Conservation (phyloP, 2,113 vertebrate genomes). For the Chunga burmeisteri region DNA sequence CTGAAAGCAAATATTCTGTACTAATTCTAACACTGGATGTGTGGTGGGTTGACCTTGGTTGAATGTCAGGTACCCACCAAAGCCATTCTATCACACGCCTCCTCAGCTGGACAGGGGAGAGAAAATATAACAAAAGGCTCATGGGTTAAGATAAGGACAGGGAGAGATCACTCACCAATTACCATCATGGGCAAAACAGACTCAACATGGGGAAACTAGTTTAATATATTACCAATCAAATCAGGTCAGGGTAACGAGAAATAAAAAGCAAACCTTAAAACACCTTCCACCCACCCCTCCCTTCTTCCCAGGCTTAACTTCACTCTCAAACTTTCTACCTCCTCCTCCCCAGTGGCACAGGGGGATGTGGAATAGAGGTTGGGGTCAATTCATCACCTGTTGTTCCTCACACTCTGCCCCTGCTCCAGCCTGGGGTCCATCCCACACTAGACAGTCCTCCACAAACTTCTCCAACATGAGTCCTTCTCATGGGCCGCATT, state of each 20-base stretch:
- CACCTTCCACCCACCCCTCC: accelerated
- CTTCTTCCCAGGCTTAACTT: not conserved
- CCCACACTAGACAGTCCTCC: not conserved
- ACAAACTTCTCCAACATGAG: not conserved
- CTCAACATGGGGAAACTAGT: too few relatives aligned
- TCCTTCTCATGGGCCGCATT: not conserved
- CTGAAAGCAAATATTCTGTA: not conserved
- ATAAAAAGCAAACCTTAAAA: not conserved
- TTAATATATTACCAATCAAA: too few relatives aligned
- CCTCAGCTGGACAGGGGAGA: too few relatives aligned
- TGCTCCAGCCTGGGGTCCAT: not conserved
- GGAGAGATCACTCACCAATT: too few relatives aligned
- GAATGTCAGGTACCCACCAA: not conserved
- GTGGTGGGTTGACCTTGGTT: not conserved
- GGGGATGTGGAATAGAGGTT: too few relatives aligned
- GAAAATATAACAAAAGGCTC: too few relatives aligned
- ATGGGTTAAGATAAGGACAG: too few relatives aligned
- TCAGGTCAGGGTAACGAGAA: not conserved
- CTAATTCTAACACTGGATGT: not conserved
- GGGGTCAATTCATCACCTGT: not conserved
- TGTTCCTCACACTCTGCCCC: not conserved
- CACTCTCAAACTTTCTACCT: not conserved
- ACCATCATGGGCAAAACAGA: too few relatives aligned
- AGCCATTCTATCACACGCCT: not conserved
- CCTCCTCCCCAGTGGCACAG: not conserved